Evolutionary conservation across 2,113 vertebrate genomes (phyloP).

Genomic region (Zapornia atra): DNA sequence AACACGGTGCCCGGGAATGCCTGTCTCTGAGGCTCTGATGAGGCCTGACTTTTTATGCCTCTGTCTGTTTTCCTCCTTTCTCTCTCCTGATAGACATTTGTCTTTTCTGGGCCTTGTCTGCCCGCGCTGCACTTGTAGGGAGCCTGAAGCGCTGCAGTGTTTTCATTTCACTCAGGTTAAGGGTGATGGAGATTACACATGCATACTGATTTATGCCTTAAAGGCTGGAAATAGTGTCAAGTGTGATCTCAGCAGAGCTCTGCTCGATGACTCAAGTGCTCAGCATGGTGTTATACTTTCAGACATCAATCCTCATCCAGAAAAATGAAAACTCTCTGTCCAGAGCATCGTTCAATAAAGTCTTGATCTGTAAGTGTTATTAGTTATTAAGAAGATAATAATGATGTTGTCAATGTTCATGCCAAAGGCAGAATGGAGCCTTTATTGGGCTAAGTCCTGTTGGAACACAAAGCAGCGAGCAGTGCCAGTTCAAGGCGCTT

Average conservation of each 20-base stretch:
- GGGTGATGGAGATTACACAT: conserved; percentile 69
- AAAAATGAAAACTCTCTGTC: conserved; percentile 2
- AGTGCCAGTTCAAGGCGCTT: background rate
- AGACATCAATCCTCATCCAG: conserved; percentile 47
- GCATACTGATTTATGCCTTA: conserved; percentile 65
- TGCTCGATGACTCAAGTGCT: conserved; percentile 43
- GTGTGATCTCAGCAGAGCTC: conserved; percentile 63
- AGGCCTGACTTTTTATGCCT: conserved; percentile 21
- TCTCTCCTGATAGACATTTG: conserved; percentile 57
- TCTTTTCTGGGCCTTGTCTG: conserved; percentile 47
- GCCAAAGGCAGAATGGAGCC: background rate
- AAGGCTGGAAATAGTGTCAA: conserved; percentile 62
- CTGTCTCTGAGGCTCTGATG: background rate
- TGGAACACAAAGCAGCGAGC: background rate
- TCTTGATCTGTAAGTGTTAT: background rate
- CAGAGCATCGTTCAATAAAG: background rate
- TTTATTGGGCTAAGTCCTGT: background rate
- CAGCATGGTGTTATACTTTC: background rate
- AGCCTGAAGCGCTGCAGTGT: conserved; percentile 44
- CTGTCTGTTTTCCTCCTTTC: background rate
- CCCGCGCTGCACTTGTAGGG: conserved; percentile 10
- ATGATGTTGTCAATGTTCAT: background rate
- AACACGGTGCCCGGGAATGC: background rate
- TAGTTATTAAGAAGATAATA: conserved; percentile 50
- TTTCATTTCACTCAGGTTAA: conserved; percentile 60